A percentile compares a stretch with the other conserved stretches of the same genome.
phyloP scores from a whole-genome alignment of 2,113 vertebrate genomes.

The Leptodactylus fuscus region DNA sequence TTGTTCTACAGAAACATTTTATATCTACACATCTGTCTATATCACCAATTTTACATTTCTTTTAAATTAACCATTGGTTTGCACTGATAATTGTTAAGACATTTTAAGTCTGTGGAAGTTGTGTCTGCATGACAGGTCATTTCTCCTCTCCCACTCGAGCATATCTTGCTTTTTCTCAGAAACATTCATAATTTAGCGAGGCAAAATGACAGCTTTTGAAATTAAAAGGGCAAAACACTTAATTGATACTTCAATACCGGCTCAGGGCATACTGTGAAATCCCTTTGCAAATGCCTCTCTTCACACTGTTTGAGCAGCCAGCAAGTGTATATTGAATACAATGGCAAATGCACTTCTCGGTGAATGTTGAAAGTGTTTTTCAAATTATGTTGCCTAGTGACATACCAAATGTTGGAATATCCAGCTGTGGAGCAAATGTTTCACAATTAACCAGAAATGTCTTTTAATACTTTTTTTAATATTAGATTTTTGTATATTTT shows the following conservation, averaged over 20 bases:
- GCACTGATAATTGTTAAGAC: not conserved
- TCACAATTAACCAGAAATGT: constrained; percentile 25
- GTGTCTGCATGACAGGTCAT: not conserved
- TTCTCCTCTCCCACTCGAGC: not conserved
- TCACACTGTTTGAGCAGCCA: constrained; percentile 20
- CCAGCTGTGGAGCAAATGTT: constrained; percentile 17
- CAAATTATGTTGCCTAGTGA: constrained; percentile 44
- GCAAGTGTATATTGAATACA: constrained; percentile 35
- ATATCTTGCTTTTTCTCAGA: not conserved
- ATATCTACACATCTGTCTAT: too few species aligned
- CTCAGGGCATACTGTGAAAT: constrained; percentile 37
- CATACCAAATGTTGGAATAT: constrained; percentile 8
- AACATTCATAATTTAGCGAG: not conserved
- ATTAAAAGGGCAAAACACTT: constrained; percentile 40
- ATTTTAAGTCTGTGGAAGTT: not conserved
- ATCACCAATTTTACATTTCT: too few species aligned
- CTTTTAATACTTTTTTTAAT: too few species aligned
- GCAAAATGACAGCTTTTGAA: constrained; percentile 27
- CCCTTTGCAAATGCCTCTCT: constrained; percentile 24
- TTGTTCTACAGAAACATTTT: too few species aligned
- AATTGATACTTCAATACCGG: constrained; percentile 38
- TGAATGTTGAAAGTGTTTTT: constrained; percentile 14
- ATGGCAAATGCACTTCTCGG: constrained; percentile 18
- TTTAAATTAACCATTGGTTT: too few species aligned
- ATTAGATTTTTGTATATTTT: not conserved